Base-by-base conservation (phyloP, 2,113 vertebrate genomes). In the Anthoscopus minutus region DNA sequence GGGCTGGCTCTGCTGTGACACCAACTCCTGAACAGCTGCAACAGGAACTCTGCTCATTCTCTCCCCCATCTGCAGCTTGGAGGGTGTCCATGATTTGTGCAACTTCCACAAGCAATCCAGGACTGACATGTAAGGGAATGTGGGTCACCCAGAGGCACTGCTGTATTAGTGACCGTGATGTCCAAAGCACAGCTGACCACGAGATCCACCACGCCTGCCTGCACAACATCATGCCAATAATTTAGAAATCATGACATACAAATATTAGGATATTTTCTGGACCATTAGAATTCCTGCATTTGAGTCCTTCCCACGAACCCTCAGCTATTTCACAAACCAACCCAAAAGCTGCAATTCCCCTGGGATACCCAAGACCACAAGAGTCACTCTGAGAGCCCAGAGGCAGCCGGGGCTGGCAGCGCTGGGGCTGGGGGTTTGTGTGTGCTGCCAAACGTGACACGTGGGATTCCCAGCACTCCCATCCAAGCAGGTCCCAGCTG, bases 141-240 rank as follows among this genome's bases (percentile, higher is more conserved):
- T 2, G 51, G 47, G 86, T 72, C 77, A 74, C 31, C 28, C 57
- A 56, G 48, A 79, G 51, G 35, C 66, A 58, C 5, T 53, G 57
- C 70, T 53, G 1, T 18, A 37, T 31, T 6, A 3, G 66, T 53
- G 57, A 84, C 50, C 0, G 0, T 9, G 48, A 24, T 33, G 27
- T 31, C 50, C 47, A 81, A 57, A 74, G 66, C 57, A 51, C 60
- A 87, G 48, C 16, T 60, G 81, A 76, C 44, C 69, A 67, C 56
- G 50, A 56, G 60, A 56, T 17, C 44, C 44, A 60, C 44, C 47
- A 44, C 0, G 1, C 25, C 53, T 51, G 22, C 56, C 37, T 38
- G 54, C 47, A 31, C 22, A 38, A 64, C 1, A 2, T 54, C 84
- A 51, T 1, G 5, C 57, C 48, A 82, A 47, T 20, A 12, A 6